Evolutionary conservation across 1,140 invertebrate genomes (phyloP), one percentile per base, ranked within the genome.

Genomic region (Dendrolimus punctatus): DNA sequence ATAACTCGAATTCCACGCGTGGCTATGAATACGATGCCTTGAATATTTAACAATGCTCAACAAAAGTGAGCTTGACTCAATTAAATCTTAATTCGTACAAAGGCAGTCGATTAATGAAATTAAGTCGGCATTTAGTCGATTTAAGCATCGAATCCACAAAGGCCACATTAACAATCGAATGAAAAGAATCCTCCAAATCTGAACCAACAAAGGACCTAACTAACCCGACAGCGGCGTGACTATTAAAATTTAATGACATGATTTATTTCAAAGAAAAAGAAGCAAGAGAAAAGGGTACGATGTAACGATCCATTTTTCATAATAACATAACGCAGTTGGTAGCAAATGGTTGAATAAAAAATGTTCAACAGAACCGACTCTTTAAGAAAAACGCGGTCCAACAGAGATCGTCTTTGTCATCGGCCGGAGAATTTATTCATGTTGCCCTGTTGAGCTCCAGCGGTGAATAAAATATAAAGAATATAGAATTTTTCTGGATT

Each of bases 231-330:
- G 73, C 74, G 64, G 70, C 65, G 79, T 86, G 83, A 86, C 83
- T 86, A 84, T 86, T 84, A 86, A 86, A 84, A 79, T 84, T 83
- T 86, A 86, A 86, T 84, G 83, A 86, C 83, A 86, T 86, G 83
- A 86, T 86, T 84, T 86, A 86, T 86, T 75, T 77, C 49, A 58
- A 48, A 51, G 51, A 59, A 39, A 73, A 78, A 82, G 76, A 70
- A 80, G 62, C 62, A 76, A 75, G 66, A 81, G 82, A 86, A 84
- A 86, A 84, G 83, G 80, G 80, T 86, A 86, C 72, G 76, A 73
- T 76, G 76, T 81, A 80, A 85, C 76, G 82, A 83, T 81, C 78
- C 80, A 86, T 86, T 84, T 86, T 84, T 86, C 83, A 86, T 85
- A 83, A 67, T 23, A 23, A 23, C 23, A 23, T 23, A 77, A 86